Conservation (phyloP, 2,888 invertebrate genomes). For the Drosophila macrospina region DNA sequence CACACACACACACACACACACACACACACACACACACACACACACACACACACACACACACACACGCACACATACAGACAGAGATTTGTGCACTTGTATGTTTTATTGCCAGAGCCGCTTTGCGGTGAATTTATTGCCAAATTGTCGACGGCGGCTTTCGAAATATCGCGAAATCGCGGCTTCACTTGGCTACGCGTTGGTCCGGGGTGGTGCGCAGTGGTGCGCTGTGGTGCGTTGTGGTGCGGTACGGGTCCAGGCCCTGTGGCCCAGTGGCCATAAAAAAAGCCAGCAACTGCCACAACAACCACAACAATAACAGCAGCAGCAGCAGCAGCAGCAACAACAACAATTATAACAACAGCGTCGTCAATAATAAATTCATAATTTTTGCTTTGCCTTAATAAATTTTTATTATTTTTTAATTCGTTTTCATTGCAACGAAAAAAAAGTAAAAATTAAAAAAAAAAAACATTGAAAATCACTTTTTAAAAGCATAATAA, state of each 20-base stretch:
- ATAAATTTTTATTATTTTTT: slow-evolving; percentile 80
- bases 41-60: slow-evolving; percentile 13
- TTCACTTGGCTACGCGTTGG: slow-evolving; percentile 8
- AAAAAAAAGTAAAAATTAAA: slow-evolving; percentile 17
- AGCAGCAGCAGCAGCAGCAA: slow-evolving; percentile 12
- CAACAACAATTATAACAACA: slow-evolving; percentile 18
- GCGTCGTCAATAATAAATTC: slow-evolving; percentile 71
- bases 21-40: background rate
- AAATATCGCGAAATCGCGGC: slow-evolving; percentile 66
- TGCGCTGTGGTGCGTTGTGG: background rate
- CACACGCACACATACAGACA: slow-evolving; percentile 6
- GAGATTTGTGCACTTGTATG: slow-evolving; percentile 63
- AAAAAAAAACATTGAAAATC: slow-evolving; percentile 39
- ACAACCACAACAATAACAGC: slow-evolving; percentile 13
- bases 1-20: background rate
- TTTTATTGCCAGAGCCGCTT: slow-evolving; percentile 74
- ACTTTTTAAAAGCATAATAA: slow-evolving; percentile 56
- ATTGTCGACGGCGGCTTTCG: slow-evolving; percentile 75
- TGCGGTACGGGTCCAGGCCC: slow-evolving; percentile 12
- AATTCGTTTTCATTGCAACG: slow-evolving; percentile 65
- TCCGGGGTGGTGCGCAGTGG: background rate
- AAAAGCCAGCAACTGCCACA: slow-evolving; percentile 32
- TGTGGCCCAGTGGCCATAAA: slow-evolving; percentile 57
- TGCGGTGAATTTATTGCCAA: slow-evolving; percentile 77
- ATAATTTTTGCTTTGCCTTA: slow-evolving; percentile 77